Evolutionary conservation across 2,888 invertebrate genomes (phyloP).

Genomic region (Neria commutata): DNA sequence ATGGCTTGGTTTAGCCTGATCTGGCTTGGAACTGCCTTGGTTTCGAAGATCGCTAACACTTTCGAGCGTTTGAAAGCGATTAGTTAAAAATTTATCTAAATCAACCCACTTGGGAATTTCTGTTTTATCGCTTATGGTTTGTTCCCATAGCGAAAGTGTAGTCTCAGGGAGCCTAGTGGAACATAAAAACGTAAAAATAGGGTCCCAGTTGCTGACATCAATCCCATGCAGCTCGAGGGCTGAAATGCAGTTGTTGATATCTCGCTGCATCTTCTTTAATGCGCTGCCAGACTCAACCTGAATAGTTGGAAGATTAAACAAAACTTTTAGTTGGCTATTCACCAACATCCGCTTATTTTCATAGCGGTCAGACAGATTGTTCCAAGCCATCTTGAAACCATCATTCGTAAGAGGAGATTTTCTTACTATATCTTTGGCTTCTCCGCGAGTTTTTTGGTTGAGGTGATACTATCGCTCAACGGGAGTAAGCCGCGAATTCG

Average conservation of each 20-base stretch:
- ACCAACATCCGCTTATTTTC: too few species aligned
- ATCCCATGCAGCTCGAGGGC: slow-evolving; percentile 10
- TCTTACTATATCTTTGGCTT: slow-evolving; percentile 5
- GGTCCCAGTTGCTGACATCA: too few species aligned
- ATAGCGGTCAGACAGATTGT: too few species aligned
- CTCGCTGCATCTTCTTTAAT: slow-evolving; percentile 16
- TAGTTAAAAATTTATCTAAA: too few species aligned
- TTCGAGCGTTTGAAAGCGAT: too few species aligned
- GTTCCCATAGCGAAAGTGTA: slow-evolving; percentile 13
- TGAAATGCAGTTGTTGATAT: slow-evolving; percentile 21
- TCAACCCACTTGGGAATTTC: slow-evolving; percentile 19
- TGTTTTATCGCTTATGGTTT: too few species aligned
- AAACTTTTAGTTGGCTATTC: slow-evolving; percentile 16
- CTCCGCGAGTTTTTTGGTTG: slow-evolving; percentile 12
- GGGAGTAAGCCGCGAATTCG: slow-evolving; percentile 5
- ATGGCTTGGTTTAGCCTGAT: too few species aligned
- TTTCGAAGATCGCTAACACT: too few species aligned
- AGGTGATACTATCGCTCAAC: too few species aligned
- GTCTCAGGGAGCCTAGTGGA: slow-evolving; percentile 17
- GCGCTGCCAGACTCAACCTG: slow-evolving; percentile 4
- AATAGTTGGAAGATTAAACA: slow-evolving; percentile 12
- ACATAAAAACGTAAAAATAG: too few species aligned
- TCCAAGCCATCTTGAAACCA: too few species aligned
- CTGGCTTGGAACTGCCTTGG: too few species aligned
- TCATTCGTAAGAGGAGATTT: slow-evolving; percentile 7